These are phyloP conservation scores for Tetropium fuscum DNA, from an alignment of 2,888 invertebrate genomes.

Conservation along the genomic window DNA sequence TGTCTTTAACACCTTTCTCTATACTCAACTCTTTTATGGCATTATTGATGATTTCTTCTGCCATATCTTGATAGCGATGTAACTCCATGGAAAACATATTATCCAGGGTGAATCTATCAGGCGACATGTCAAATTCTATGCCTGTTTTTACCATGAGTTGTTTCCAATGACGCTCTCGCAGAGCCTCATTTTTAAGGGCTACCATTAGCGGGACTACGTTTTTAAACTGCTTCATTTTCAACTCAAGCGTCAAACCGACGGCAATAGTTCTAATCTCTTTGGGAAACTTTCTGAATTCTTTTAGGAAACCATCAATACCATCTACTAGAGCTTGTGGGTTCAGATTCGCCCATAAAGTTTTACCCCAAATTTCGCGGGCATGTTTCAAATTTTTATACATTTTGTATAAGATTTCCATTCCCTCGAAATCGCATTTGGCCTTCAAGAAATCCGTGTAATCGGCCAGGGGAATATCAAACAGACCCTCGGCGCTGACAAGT, in stretches of 20 bases:
- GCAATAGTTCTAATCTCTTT: constrained; percentile 71
- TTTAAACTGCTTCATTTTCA: constrained; percentile 91
- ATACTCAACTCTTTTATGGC: constrained; percentile 93
- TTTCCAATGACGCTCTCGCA: constrained; percentile 91
- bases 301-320: constrained; percentile 87
- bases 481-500: constrained; percentile 80
- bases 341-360: constrained; percentile 88
- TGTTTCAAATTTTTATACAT: constrained; percentile 83
- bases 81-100: constrained; percentile 95
- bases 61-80: constrained; percentile 83
- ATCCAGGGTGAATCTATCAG: constrained; percentile 86
- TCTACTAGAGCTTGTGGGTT: constrained; percentile 86
- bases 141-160: constrained; percentile 89
- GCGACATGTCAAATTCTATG: constrained; percentile 86
- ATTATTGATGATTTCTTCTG: constrained; percentile 87
- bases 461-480: constrained; percentile 89
- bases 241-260: constrained; percentile 78
- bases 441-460: constrained; percentile 83
- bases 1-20: constrained; percentile 87
- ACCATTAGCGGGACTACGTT: constrained; percentile 90
- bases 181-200: constrained; percentile 90
- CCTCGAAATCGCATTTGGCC: constrained; percentile 73
- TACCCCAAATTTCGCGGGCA: constrained; percentile 85
- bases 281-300: constrained; percentile 81
- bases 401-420: constrained; percentile 80